Conservation (phyloP, 1,140 invertebrate species). For the Meloidogyne hapla region DNA sequence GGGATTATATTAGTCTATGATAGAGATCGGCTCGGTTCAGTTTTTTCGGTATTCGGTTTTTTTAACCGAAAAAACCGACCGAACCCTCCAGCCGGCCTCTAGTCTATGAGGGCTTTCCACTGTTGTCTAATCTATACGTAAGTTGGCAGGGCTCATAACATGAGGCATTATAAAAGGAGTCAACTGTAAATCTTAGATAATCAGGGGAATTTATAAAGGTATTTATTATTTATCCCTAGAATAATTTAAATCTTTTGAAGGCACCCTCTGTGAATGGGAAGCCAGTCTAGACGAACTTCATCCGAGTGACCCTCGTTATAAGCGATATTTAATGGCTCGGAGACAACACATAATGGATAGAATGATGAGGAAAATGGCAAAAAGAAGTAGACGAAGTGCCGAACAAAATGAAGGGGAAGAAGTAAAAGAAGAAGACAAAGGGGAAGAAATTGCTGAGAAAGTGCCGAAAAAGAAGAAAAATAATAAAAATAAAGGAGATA, state of each 20-base stretch:
- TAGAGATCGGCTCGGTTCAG: no score
- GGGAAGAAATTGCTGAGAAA: not conserved
- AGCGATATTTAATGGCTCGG: constrained; percentile 22
- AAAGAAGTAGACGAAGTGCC: constrained; percentile 21
- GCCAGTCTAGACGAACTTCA: constrained; percentile 40
- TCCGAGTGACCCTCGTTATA: constrained; percentile 35
- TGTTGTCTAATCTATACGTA: no score
- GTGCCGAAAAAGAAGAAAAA: not conserved
- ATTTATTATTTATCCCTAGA: not conserved
- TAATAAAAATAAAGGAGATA: not conserved
- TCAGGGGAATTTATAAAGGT: not conserved
- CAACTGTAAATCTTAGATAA: no score
- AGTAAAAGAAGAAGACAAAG: not conserved
- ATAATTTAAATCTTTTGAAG: constrained; percentile 21
- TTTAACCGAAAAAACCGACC: no score
- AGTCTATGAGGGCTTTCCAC: no score
- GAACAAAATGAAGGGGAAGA: constrained; percentile 4
- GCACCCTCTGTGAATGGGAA: constrained; percentile 44
- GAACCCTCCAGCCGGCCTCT: no score
- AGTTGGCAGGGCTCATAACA: no score
- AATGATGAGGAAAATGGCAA: constrained; percentile 8
- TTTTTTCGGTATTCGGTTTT: no score
- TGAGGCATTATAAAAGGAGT: no score
- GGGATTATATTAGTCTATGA: no score
- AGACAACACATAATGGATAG: constrained; percentile 15